A percentile compares a stretch with the other conserved stretches of the same genome.
These are phyloP conservation scores for Tipula lateralis DNA, from an alignment of 2,888 invertebrate species.

Conservation along the genomic window DNA sequence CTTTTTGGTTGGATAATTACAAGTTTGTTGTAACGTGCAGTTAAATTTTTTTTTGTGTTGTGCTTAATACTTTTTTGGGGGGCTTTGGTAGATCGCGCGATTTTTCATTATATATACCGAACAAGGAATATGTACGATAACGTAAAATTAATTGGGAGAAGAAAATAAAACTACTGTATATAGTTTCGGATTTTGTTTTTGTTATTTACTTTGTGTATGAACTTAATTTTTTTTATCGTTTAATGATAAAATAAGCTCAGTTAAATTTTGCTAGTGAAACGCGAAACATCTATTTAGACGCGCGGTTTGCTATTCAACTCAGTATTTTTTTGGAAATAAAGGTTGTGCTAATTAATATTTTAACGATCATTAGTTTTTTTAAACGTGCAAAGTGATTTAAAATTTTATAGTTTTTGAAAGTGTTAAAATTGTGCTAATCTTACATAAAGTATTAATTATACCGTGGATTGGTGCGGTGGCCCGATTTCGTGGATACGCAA, in stretches of 20 bases:
- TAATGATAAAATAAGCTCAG: background rate
- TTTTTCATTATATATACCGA: background rate
- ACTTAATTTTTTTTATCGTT: constrained; percentile 3
- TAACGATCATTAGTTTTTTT: background rate
- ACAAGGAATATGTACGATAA: background rate
- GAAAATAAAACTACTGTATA: background rate
- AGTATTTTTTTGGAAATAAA: background rate
- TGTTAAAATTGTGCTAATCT: background rate
- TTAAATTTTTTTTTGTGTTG: background rate
- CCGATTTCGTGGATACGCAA: background rate
- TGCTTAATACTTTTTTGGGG: background rate
- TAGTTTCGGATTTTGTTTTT: background rate
- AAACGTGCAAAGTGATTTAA: background rate
- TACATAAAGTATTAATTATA: background rate
- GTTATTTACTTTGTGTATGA: background rate
- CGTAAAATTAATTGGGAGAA: background rate
- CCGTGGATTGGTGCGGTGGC: background rate
- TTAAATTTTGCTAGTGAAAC: background rate
- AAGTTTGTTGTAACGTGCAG: background rate
- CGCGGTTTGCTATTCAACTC: background rate
- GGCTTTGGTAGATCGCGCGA: background rate
- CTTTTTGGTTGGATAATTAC: background rate
- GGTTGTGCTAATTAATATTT: background rate
- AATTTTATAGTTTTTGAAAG: background rate
- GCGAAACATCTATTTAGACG: background rate